Percentiles rank a stretch among this genome's conserved stretches.
Evolutionary conservation across 2,888 invertebrate genomes (phyloP).

Genomic region (Clivina fossor): DNA sequence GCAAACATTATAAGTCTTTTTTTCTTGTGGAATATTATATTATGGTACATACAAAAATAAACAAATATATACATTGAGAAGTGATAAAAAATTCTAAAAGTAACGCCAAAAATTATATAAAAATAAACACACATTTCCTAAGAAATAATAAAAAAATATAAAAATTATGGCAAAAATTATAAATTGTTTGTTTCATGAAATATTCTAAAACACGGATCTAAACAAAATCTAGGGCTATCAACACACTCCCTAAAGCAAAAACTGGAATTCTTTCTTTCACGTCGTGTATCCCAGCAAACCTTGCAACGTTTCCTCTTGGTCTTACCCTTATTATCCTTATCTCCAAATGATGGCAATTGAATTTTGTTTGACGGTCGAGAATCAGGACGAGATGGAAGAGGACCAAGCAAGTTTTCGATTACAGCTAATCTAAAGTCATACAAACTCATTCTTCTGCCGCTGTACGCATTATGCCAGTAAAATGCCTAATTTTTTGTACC

Average conservation of each 20-base stretch:
- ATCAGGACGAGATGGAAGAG: conserved; percentile 24
- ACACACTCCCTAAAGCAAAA: conserved; percentile 25
- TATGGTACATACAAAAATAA: no score
- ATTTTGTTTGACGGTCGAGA: conserved; percentile 23
- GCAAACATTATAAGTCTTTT: no score
- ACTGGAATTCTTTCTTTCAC: conserved; percentile 22
- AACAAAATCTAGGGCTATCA: conserved; percentile 15
- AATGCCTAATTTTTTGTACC: conserved; percentile 41
- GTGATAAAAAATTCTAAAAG: no score
- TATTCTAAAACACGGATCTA: conserved; percentile 1
- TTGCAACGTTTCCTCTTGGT: conserved; percentile 27
- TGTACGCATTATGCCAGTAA: neutral
- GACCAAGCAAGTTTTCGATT: conserved; percentile 35
- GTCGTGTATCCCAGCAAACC: conserved; percentile 2
- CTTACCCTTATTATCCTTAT: conserved; percentile 31
- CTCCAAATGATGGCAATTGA: conserved; percentile 32
- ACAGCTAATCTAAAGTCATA: conserved; percentile 35
- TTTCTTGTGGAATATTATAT: no score
- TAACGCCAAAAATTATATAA: no score
- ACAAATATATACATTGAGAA: no score
- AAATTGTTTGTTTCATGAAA: no score
- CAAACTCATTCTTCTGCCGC: conserved; percentile 22
- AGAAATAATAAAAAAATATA: no score
- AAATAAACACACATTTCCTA: no score
- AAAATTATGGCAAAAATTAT: no score